Evolutionary conservation across 2,888 invertebrate genomes (phyloP), one percentile per base, ranked within the genome.

Genomic region (Rhamphomyia laevipes): DNA sequence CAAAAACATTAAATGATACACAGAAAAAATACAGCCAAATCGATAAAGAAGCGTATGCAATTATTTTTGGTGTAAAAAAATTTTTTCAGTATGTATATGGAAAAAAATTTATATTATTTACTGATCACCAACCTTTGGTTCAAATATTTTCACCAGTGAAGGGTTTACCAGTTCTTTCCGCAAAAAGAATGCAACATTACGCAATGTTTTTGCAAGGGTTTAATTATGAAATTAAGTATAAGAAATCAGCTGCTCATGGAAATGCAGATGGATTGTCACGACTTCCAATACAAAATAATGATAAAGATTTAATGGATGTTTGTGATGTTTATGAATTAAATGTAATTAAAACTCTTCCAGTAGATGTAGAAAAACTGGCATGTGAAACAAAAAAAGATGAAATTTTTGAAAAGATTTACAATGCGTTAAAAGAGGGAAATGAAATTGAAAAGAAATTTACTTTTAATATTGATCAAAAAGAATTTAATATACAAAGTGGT

Each of bases 71-170:
- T 3, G 58, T 70, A 1, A 57, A 58, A 35, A 60, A 61, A 52
- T 73, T 71, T 53, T 63, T 65, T 48, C 57, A 63, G 10, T 72
- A 66, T 53, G 27, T 71, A 5, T 64, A 58, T 53, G 71, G 67
- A 5, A 51, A 63, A 4, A 53, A 57, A 4, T 72, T 73, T 53
- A 61, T 56, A 1, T 54, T 71, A 13, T 40, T 59, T 9, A 67
- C 67, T 7, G 55, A 56, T 41, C 53, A 57, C 21, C 52, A 53
- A 15, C 47, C 54, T 4, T 47, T 57, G 9, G 45, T 47, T 1
- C 54, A 57, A 48, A 55, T 56, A 43, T 53, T 55, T 41, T 50
- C 49, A 21, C 54, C 54, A 16, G 18, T 47, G 6, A 52, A 53
- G 30, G 50, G 53, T 7, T 44, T 56, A 45, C 54, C 56, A 4